These are phyloP conservation scores for Thaumetopoea pityocampa DNA, from an alignment of 1,140 invertebrate species.

Conservation along the genomic window DNA sequence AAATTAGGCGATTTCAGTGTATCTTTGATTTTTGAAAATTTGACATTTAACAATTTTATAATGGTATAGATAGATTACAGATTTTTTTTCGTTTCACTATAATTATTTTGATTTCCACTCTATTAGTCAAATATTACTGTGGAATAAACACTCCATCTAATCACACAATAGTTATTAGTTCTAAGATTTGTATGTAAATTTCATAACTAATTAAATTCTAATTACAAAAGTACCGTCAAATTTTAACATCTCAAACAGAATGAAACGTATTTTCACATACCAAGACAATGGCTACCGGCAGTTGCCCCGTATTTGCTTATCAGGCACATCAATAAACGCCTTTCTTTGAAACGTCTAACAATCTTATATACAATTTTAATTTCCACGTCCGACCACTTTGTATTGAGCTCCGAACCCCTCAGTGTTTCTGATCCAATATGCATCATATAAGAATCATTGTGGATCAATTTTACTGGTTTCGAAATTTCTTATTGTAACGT, in stretches of 20 bases:
- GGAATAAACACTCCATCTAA: no score
- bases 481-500: constrained; percentile 19
- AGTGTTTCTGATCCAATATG: neutral
- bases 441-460: constrained; percentile 5
- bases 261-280: constrained; percentile 54
- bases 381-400: constrained; percentile 30
- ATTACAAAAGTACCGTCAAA: constrained; percentile 47
- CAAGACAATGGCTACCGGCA: constrained; percentile 62
- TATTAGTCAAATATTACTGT: no score
- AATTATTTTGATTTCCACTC: no score
- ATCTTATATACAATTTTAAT: constrained; percentile 50
- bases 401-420: constrained; percentile 9
- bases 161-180: no score
- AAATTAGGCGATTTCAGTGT: no score
- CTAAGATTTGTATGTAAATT: constrained; percentile 7
- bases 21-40: no score
- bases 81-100: no score
- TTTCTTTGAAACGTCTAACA: constrained; percentile 46
- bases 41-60: no score
- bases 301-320: constrained; percentile 52
- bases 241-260: constrained; percentile 40
- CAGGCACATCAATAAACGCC: constrained; percentile 55
- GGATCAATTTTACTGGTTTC: constrained; percentile 12
- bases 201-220: constrained; percentile 45
- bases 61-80: no score